Evolutionary conservation across 2,888 invertebrate species (phyloP).

Genomic region (Xylota segnis): DNA sequence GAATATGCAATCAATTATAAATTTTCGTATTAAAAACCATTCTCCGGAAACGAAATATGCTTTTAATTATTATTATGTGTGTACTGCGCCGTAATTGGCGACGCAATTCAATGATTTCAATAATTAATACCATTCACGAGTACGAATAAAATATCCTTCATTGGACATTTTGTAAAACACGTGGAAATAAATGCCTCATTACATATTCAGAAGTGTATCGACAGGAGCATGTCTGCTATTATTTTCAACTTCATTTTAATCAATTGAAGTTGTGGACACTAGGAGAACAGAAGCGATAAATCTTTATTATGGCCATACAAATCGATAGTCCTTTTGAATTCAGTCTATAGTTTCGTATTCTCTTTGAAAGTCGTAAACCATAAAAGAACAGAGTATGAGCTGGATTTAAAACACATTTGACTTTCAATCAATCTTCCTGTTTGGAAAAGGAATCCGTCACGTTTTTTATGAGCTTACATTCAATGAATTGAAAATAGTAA

Average conservation of each 20-base stretch:
- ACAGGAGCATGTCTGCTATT: neutral
- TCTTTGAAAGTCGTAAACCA: neutral
- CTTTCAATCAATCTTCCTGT: slow-evolving; percentile 2
- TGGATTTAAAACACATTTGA: neutral
- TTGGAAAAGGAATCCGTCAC: neutral
- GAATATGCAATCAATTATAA: no score
- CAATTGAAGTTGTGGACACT: neutral
- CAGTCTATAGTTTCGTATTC: neutral
- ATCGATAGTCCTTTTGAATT: slow-evolving; percentile 4
- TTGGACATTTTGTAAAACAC: neutral
- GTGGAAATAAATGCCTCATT: neutral
- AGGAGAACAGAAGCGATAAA: neutral
- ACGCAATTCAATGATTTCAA: slow-evolving; percentile 1
- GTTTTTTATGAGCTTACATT: no score
- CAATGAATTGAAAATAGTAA: no score
- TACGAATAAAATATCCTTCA: neutral
- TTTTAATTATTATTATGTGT: neutral
- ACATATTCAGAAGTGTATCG: neutral
- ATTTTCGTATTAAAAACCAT: no score
- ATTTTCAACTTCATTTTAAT: neutral
- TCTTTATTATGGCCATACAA: neutral
- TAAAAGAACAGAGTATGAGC: neutral
- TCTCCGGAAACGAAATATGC: neutral
- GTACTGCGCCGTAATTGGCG: neutral
- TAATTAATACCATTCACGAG: neutral